Base-by-base conservation (phyloP, 2,113 vertebrate genomes). In the Silurus asotus region DNA sequence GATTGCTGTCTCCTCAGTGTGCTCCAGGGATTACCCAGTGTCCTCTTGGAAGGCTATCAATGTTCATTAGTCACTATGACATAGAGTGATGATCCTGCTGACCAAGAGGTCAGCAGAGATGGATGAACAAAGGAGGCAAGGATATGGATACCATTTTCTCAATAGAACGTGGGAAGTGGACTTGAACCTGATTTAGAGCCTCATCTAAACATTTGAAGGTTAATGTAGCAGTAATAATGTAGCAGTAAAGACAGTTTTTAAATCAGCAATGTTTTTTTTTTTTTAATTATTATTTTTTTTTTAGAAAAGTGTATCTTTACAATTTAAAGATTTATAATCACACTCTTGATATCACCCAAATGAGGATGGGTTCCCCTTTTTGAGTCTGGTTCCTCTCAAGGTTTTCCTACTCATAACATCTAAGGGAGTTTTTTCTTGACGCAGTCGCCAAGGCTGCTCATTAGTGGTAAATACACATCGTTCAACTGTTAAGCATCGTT, bases 51-150 rank as follows among this genome's bases (percentile, higher is more conserved):
- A 84, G 86, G 86, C 81, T 86, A 90, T 89, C 89, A 90, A 86
- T 90, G 89, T 90, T 88, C 88, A 90, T 90, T 87, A 89, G 87
- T 87, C 88, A 90, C 86, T 45, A 80, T 86, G 86, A 86, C 61
- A 86, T 72, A 88, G 88, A 89, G 28, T 81, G 84, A 86, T 88
- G 86, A 77, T 86, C 69, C 62, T 55, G 70, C 81, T 86, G 87
- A 67, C 82, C 25, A 62, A 84, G 81, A 84, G 86, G 67, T 88
- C 81, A 86, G 76, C 67, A 75, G 61, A 86, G 84, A 86, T 81
- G 76, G 70, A 89, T 88, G 67, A 74, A 89, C 81, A 83, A 81
- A 10, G 76, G 81, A 84, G 81, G 81, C 87, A 56, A 86, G 88
- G 79, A 67, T 86, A 86, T 85, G 55, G 81, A 88, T 89, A 84